Evolutionary conservation across 1,140 invertebrate genomes (phyloP).

Genomic region (Scaptomyza graminum): DNA sequence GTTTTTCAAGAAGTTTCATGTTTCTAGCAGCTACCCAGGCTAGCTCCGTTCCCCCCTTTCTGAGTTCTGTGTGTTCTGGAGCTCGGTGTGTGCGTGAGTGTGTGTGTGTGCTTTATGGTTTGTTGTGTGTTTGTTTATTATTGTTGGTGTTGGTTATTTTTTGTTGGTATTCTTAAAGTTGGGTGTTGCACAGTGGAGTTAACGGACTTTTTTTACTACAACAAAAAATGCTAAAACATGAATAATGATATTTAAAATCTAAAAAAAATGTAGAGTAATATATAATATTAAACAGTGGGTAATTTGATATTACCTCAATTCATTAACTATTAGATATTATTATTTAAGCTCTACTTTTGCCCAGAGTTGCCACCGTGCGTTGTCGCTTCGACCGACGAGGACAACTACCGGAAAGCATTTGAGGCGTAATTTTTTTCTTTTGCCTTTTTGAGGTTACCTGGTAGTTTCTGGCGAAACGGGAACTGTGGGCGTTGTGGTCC

Average conservation of each 20-base stretch:
- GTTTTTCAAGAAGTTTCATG: constrained; percentile 70
- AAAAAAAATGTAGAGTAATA: too few species aligned
- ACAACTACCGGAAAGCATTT: constrained; percentile 68
- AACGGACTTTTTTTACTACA: not conserved
- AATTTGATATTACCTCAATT: too few species aligned
- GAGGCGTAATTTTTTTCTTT: constrained; percentile 54
- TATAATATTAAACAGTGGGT: too few species aligned
- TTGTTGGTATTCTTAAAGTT: not conserved
- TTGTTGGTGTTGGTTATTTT: constrained; percentile 37
- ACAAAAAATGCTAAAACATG: too few species aligned
- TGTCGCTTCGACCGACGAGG: constrained; percentile 12
- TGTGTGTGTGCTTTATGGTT: constrained; percentile 6
- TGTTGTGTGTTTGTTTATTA: constrained; percentile 43
- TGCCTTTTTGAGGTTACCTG: constrained; percentile 67
- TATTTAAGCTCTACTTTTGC: not conserved
- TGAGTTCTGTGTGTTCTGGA: not conserved
- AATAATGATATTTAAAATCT: too few species aligned
- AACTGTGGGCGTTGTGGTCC: constrained; percentile 20
- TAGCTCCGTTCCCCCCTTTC: not conserved
- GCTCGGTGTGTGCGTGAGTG: not conserved
- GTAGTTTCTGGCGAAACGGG: constrained; percentile 44
- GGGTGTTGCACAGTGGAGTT: not conserved
- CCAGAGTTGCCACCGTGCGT: not conserved
- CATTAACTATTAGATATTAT: too few species aligned
- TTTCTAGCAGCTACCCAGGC: constrained; percentile 4